phyloP scores from a whole-genome alignment of 53 echinoderm and acorn worm species.

The Pentamera pediparva region DNA sequence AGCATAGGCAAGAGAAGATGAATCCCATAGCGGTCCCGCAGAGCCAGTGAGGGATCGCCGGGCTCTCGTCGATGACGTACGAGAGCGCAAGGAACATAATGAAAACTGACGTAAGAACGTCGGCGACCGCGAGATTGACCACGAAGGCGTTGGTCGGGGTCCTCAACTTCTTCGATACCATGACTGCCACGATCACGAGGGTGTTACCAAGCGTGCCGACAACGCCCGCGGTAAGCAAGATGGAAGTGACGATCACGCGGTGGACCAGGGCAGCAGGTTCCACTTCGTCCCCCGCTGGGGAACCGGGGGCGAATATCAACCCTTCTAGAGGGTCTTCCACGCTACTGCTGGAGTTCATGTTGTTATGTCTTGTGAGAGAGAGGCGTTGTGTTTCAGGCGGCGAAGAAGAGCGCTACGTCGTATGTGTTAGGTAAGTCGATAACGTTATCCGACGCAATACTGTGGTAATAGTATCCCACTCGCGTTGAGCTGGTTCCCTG shows the following conservation, averaged over 20 bases:
- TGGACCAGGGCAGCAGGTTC: background rate
- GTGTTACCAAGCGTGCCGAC: conserved; percentile 68
- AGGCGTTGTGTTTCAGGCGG: no score
- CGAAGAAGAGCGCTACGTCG: no score
- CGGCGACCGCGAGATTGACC: conserved; percentile 80
- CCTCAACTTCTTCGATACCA: conserved; percentile 62
- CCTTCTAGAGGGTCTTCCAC: no score
- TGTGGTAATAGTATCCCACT: no score
- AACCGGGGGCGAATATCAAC: no score
- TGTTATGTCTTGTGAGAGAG: no score
- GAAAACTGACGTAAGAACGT: conserved; percentile 65
- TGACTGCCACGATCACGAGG: conserved; percentile 71
- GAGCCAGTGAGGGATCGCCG: conserved; percentile 54
- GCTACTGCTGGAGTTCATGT: no score
- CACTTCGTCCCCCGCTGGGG: no score
- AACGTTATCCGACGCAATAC: no score
- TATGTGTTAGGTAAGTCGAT: no score
- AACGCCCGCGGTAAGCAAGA: conserved; percentile 33
- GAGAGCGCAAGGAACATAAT: conserved; percentile 69
- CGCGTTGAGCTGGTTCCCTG: no score
- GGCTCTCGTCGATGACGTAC: conserved; percentile 41
- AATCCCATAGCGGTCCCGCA: conserved; percentile 54
- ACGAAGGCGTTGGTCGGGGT: conserved; percentile 93
- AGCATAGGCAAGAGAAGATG: conserved; percentile 68
- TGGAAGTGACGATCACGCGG: conserved; percentile 36